Evolutionary conservation across 1,140 invertebrate genomes (phyloP).

Genomic region (Saccostrea echinata): DNA sequence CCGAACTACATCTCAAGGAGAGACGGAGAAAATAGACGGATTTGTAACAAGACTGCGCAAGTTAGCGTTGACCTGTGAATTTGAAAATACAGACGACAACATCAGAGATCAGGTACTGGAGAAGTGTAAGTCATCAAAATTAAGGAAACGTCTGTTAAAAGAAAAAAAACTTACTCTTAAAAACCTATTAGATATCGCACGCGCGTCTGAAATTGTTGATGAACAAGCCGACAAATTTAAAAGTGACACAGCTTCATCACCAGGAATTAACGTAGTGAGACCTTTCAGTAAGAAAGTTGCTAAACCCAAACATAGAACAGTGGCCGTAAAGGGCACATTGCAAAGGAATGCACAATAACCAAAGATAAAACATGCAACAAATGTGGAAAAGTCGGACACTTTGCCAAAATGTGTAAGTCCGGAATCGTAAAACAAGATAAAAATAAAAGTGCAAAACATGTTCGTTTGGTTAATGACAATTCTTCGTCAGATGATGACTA

Average conservation of each 20-base stretch:
- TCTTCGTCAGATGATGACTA: not conserved
- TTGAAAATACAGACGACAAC: not conserved
- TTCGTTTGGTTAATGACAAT: not conserved
- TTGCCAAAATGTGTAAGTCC: too few species aligned
- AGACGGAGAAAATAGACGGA: not conserved
- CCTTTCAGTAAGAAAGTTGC: not conserved
- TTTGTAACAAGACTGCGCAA: slow-evolving; percentile 1
- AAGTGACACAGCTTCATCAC: too few species aligned
- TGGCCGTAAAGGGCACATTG: not conserved
- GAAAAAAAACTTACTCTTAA: not conserved
- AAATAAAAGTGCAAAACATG: not conserved
- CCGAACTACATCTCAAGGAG: not conserved
- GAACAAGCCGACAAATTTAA: too few species aligned
- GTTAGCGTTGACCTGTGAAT: not conserved
- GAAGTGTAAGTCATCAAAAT: too few species aligned
- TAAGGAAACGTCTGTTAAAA: too few species aligned
- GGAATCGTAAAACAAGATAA: not conserved
- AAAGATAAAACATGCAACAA: not conserved
- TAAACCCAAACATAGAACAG: not conserved
- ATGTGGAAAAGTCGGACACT: not conserved
- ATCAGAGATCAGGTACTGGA: too few species aligned
- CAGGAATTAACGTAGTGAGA: too few species aligned
- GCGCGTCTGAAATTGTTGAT: too few species aligned
- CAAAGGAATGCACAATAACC: not conserved
- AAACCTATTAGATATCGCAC: not conserved